Evolutionary conservation across 2,888 invertebrate genomes (phyloP).

Genomic region (Pollenia angustigena): DNA sequence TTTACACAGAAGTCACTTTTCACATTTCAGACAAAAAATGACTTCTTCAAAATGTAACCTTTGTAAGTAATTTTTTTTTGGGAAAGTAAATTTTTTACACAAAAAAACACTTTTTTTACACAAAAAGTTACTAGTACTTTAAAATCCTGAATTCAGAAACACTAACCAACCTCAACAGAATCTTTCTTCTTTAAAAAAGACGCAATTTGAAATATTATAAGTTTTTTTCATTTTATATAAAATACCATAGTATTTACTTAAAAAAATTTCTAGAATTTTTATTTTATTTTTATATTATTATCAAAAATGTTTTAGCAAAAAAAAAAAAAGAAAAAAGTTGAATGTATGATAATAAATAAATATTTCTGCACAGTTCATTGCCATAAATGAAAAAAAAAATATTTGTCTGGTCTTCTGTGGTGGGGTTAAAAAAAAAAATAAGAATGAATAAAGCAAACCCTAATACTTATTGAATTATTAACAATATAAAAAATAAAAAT

Average conservation of each 20-base stretch:
- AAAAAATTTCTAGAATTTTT: neutral
- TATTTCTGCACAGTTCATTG: conserved; percentile 46
- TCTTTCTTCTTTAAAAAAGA: neutral
- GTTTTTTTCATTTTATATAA: no score
- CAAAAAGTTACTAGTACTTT: neutral
- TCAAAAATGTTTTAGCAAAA: neutral
- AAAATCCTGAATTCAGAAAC: neutral
- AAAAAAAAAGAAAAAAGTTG: neutral
- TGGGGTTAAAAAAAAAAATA: neutral
- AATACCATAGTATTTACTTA: neutral
- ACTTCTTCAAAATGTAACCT: no score
- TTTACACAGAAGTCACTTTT: no score
- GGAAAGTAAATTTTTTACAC: no score
- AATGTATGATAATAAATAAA: conserved; percentile 15
- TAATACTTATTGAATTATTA: neutral
- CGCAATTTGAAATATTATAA: neutral
- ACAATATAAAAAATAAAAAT: neutral
- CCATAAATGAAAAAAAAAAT: conserved; percentile 8
- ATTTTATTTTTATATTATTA: conserved; percentile 6
- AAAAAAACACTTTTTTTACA: no score
- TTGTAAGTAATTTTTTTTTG: no score
- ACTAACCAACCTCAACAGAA: conserved; percentile 24
- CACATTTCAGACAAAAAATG: no score
- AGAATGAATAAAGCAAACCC: neutral
- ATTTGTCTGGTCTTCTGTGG: no score